A percentile compares a stretch with the other conserved stretches of the same genome.
Conservation (phyloP, 1,140 invertebrate genomes). For the Drosophila seguyi region DNA sequence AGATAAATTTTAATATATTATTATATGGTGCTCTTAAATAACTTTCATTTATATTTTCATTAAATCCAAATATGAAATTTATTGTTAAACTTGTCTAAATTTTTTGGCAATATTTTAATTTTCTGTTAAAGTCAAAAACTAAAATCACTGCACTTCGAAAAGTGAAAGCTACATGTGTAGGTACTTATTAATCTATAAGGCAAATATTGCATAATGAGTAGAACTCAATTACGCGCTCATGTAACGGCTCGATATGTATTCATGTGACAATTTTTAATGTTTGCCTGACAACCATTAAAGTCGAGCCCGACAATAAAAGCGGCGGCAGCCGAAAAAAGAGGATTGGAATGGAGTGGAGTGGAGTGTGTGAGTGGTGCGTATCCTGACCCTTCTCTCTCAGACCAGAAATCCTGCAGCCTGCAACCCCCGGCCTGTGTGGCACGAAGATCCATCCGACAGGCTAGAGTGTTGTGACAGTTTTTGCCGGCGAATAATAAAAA, state of each 20-base stretch:
- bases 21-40: not conserved
- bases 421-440: constrained; percentile 38
- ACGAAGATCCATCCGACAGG: constrained; percentile 46
- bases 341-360: constrained; percentile 11
- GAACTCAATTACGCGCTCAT: constrained; percentile 66
- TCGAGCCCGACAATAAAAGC: constrained; percentile 64
- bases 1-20: not conserved
- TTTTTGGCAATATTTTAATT: not conserved
- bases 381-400: constrained; percentile 46
- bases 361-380: constrained; percentile 34
- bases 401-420: constrained; percentile 13
- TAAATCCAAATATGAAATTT: not conserved
- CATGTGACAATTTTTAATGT: constrained; percentile 81
- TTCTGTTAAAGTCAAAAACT: constrained; percentile 4
- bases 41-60: not conserved
- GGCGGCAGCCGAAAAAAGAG: constrained; percentile 35
- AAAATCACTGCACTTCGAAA: constrained; percentile 10
- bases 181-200: constrained; percentile 17
- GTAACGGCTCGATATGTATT: constrained; percentile 46
- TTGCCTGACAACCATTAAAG: constrained; percentile 75
- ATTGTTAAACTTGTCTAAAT: not conserved
- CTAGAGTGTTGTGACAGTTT: constrained; percentile 78
- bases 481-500: constrained; percentile 71
- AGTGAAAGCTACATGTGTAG: constrained; percentile 34
- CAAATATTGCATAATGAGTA: constrained; percentile 57